Base-by-base conservation (phyloP, 2,888 invertebrate genomes). In the Sarcophaga carnaria region DNA sequence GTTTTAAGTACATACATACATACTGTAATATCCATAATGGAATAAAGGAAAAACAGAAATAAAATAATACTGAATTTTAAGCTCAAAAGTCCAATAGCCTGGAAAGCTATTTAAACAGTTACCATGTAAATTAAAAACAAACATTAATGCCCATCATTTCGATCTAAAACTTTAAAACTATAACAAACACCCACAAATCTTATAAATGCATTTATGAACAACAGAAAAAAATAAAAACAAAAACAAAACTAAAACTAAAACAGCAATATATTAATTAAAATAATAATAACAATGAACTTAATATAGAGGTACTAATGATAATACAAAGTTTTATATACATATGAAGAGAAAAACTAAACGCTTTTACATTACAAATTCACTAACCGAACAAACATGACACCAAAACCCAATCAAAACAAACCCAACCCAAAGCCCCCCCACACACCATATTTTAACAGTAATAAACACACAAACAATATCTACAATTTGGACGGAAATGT, bases 61-160 rank as follows among this genome's bases (percentile, higher is more conserved):
- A 75, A 17, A 47, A 45, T 49, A 27, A 14, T 4, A 54, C 54
- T 54, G 22, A 22, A 64, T 64, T 25, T 47, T 54, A 37, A 86
- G 86, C 84, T 86, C 86, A 86, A 86, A 84, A 84, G 86, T 86
- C 86, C 86, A 84, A 81, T 54, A 80, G 77, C 60, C 78, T 77
- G 76, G 81, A 25, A 82, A 83, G 86, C 83, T 70, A 49, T 22
- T 20, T 79, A 79, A 66, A 74, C 74, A 84, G 72, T 74, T 72
- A 49, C 11, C 49, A 22, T 64, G 47, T 3, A 81, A 49, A 64
- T 60, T 37, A 5, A n/a, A 22, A 70, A 6, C 37, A 22, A 59
- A 63, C 49, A 69, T 37, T 14, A 71, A 66, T 72, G 27, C 37
- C 60, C 62, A 83, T 49, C 75, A 76, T 80, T 72, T 80, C 37